phyloP scores from a whole-genome alignment of 2,888 invertebrate genomes.

The Melieria omissa region DNA sequence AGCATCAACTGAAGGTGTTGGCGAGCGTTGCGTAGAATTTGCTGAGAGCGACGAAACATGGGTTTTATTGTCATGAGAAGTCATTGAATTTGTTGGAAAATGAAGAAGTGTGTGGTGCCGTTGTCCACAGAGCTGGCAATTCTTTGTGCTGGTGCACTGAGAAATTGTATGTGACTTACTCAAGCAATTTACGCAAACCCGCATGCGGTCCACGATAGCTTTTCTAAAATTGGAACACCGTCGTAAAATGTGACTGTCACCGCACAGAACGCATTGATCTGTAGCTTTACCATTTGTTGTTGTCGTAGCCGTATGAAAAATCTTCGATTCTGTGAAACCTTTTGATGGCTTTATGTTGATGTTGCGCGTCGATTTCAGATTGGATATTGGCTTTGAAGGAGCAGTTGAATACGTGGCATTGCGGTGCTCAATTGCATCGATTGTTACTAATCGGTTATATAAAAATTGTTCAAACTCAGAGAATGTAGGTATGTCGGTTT shows the following conservation, averaged over 20 bases:
- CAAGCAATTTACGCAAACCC: not conserved
- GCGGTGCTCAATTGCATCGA: conserved; percentile 22
- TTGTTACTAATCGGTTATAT: conserved; percentile 1
- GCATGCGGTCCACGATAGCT: not conserved
- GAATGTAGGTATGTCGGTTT: conserved; percentile 7
- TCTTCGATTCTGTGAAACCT: not conserved
- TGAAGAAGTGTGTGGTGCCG: conserved; percentile 14
- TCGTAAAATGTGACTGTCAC: conserved; percentile 3
- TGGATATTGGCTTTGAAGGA: not conserved
- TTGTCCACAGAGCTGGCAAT: conserved; percentile 9
- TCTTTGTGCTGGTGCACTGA: conserved; percentile 7
- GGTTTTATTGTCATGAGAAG: not conserved
- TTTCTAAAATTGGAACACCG: conserved; percentile 3
- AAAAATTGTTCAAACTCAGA: conserved; percentile 5
- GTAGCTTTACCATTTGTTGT: too few species aligned
- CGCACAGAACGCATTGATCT: not conserved
- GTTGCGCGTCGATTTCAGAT: too few species aligned
- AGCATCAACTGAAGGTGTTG: not conserved
- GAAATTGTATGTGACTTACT: conserved; percentile 6
- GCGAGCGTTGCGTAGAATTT: not conserved
- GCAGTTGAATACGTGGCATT: not conserved
- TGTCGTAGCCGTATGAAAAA: too few species aligned
- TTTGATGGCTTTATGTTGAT: too few species aligned
- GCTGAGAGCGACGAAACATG: not conserved
- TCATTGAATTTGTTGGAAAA: conserved; percentile 1